Evolutionary conservation across 1,140 invertebrate genomes (phyloP), one percentile per base, ranked within the genome.

Genomic region (Plodia interpunctella): DNA sequence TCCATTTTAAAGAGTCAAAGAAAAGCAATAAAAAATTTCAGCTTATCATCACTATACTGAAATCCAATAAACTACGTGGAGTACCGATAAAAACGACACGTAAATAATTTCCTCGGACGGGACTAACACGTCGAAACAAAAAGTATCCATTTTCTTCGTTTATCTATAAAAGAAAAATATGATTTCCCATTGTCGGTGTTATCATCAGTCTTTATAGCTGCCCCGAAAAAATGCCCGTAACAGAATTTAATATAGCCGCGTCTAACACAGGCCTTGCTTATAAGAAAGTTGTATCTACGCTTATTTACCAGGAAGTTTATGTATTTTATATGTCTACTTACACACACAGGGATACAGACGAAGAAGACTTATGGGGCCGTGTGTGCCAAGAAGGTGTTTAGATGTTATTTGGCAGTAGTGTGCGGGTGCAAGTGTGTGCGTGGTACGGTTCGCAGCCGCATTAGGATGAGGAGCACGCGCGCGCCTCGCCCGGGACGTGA

Each of bases 261-360:
- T 77, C 65, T 70, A 68, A 66, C 72, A 74, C 64, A 73, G 68
- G 70, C 68, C 68, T 67, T 69, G 68, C 65, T 78, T 77, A 80
- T 82, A 83, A 87, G 81, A 83, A 87, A 83, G 75, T 85, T 80
- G 78, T 78, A 74, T 81, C 78, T 78, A 65, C 68, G 72, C 74
- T 83, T 87, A 87, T 87, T 87, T 87, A 87, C 83, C 82, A 78
- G 82, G 82, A 86, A 85, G 80, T 88, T 85, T 86, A 83, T 88
- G 76, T 87, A 76, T 84, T 82, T 82, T 82, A 76, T 75, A 68
- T 70, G 63, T 67, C 17, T 61, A 50, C 30, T 32, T 38, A 57
- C 60, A 66, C 66, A 72, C 57, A 66, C 17, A 9, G 15, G 44
- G 44, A 13, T 57, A 18, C 15, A 49, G 44, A 25, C 44, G 55